Conservation (phyloP, 2,888 invertebrate genomes). For the Leptinotarsa tumamoca region DNA sequence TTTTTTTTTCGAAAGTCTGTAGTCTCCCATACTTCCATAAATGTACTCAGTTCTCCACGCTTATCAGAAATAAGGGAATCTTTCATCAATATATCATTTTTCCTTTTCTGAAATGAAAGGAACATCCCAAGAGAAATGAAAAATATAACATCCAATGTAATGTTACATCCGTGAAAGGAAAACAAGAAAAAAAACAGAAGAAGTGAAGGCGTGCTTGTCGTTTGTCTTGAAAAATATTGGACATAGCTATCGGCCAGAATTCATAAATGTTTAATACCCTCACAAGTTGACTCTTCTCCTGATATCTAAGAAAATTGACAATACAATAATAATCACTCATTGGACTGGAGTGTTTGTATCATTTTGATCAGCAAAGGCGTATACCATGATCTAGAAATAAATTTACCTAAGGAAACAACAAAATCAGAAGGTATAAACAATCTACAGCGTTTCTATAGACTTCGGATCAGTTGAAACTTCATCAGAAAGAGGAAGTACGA, state of each 20-base stretch:
- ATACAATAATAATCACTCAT: not conserved
- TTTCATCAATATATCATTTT: not conserved
- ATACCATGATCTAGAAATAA: too few relatives aligned
- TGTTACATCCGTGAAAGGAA: not conserved
- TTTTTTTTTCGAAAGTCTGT: not conserved
- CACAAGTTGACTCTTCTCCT: not conserved
- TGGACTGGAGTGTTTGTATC: not conserved
- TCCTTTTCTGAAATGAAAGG: not conserved
- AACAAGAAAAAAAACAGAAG: not conserved
- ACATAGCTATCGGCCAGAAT: not conserved
- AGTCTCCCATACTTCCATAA: not conserved
- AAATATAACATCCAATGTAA: not conserved
- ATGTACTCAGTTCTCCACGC: not conserved
- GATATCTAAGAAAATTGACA: not conserved
- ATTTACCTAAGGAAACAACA: too few relatives aligned
- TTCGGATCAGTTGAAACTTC: too few relatives aligned
- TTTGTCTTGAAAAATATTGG: not conserved
- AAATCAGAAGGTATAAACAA: too few relatives aligned
- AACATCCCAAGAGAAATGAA: not conserved
- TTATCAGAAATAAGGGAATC: not conserved
- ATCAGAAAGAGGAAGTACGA: too few relatives aligned
- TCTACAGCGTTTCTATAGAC: too few relatives aligned
- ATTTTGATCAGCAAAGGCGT: too few relatives aligned
- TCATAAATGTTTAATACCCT: not conserved
- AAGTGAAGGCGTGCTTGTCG: too few relatives aligned